Evolutionary conservation across 2,888 invertebrate species (phyloP).

Genomic region (Neoascia interrupta): DNA sequence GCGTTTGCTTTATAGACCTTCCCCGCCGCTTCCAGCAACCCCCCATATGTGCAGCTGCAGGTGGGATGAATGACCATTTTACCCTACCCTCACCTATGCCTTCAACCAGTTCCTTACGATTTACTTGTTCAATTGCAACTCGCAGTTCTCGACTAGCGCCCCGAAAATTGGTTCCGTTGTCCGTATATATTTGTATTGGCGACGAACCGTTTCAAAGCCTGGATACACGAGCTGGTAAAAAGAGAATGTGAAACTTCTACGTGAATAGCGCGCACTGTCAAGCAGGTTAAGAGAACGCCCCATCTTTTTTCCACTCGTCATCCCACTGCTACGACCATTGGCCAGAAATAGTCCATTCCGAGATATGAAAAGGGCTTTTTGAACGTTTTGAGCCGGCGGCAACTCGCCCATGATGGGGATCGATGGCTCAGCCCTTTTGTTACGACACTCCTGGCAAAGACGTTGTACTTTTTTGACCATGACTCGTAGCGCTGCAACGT

Average conservation of each 20-base stretch:
- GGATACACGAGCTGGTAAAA: no score
- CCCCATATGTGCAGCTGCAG: conserved; percentile 3
- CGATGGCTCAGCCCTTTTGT: neutral
- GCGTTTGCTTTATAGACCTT: no score
- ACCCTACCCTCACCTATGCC: neutral
- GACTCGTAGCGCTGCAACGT: neutral
- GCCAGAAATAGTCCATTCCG: no score
- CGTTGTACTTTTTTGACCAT: conserved; percentile 15
- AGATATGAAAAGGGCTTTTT: no score
- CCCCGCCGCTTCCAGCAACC: neutral
- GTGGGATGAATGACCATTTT: neutral
- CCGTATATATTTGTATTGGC: neutral
- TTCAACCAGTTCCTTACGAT: conserved; percentile 5
- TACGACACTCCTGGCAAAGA: conserved; percentile 2
- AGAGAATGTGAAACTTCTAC: no score
- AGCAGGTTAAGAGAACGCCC: no score
- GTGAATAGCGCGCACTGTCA: no score
- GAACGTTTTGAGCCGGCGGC: no score
- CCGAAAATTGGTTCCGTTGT: neutral
- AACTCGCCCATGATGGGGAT: conserved; percentile 1
- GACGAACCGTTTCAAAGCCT: no score
- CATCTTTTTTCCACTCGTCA: no score
- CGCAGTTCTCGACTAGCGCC: neutral
- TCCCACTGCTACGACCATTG: no score
- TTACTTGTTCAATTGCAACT: neutral